A percentile compares a stretch with the other conserved stretches of the same genome.
phyloP scores from a whole-genome alignment of 2,888 invertebrate species.

The Mesorhabditis belari region DNA sequence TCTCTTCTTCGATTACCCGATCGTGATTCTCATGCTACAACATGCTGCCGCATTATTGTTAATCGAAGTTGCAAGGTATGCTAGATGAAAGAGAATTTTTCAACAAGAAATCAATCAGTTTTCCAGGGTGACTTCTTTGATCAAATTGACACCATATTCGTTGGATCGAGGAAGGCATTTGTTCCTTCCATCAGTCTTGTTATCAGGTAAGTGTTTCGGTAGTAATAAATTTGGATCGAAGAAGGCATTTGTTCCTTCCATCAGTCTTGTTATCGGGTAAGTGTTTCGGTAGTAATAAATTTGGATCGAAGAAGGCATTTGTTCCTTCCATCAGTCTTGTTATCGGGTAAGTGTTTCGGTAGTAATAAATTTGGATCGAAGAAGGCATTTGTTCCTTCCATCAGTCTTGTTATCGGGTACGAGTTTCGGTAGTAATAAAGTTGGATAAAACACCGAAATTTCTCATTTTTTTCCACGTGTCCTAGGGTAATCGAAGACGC shows the following conservation, averaged over 20 bases:
- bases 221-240: slow-evolving; percentile 55
- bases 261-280: slow-evolving; percentile 53
- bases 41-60: slow-evolving; percentile 56
- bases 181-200: slow-evolving; percentile 56
- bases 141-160: slow-evolving; percentile 54
- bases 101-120: background rate
- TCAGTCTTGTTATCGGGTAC: slow-evolving; percentile 54
- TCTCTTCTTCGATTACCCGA: slow-evolving; percentile 58
- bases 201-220: slow-evolving; percentile 19
- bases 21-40: slow-evolving; percentile 58
- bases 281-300: no score
- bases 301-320: slow-evolving; percentile 55
- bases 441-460: no score
- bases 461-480: no score
- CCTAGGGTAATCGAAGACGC: no score
- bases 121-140: slow-evolving; percentile 37
- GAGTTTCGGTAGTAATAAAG: no score
- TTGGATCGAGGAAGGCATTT: slow-evolving; percentile 55
- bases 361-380: slow-evolving; percentile 55
- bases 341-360: slow-evolving; percentile 20
- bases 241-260: slow-evolving; percentile 55
- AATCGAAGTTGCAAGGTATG: slow-evolving; percentile 53
- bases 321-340: slow-evolving; percentile 56
- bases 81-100: background rate
- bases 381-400: slow-evolving; percentile 55